Base-by-base conservation (phyloP, 2,888 invertebrate genomes). In the Chymomyza caudatula region DNA sequence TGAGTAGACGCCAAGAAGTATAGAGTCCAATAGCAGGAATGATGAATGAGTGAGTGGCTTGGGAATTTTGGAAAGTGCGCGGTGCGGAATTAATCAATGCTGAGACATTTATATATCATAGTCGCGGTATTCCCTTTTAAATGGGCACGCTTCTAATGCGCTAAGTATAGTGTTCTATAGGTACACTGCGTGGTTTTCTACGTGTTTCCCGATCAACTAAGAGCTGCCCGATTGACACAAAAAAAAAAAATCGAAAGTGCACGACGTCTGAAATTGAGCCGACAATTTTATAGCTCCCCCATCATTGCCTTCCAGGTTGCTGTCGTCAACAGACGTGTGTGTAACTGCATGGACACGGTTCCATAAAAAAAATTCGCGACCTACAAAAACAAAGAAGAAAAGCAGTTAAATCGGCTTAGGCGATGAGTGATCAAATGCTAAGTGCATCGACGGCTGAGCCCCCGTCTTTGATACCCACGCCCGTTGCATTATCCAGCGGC, bases 381-480 rank as follows among this genome's bases (percentile, higher is more conserved):
- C 6, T n/a, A 25, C 2, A n/a, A 20, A 47, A 53, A 53, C 25
- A 25, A 25, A 25, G n/a, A 53, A 22, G 13, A 13, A 25, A 53
- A 23, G 3, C 25, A 53, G 13, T 22, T 60, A 53, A 17, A 74
- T 72, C 75, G 77, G 79, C 74, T 77, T 86, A 77, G 67, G 67
- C 69, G 74, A 87, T 87, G 87, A 85, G 68, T 66, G 87, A 87
- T 78, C 83, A 84, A 73, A 67, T 87, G 64, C 65, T 86, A 67
- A 82, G 79, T 57, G 67, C 72, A 51, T 72, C 68, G 17, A 55
- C 69, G 13, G 69, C 71, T 15, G 78, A 74, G 66, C 87, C 84
- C 63, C 62, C 78, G 57, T 78, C 76, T 15, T 59, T 86, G 54
- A 49, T 79, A 54, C 78, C 87, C 37, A 77, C 76, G 5, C 58